Percentiles rank a stretch among this genome's conserved stretches.
Evolutionary conservation across 2,888 invertebrate species (phyloP).

Genomic region (Gandaritis pyraliata): DNA sequence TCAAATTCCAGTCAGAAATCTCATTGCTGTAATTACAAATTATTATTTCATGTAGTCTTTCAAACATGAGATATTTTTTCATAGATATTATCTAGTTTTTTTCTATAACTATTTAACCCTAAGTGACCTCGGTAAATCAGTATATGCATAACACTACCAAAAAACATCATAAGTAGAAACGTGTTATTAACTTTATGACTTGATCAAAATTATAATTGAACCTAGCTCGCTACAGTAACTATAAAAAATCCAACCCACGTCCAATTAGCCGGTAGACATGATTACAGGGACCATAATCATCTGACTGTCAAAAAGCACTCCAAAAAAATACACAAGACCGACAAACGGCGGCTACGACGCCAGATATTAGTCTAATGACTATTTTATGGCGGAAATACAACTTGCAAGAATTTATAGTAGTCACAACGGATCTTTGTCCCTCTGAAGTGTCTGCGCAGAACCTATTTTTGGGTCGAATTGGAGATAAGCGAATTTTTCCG

Average conservation of each 20-base stretch:
- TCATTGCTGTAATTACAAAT: too few species aligned
- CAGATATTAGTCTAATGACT: constrained; percentile 26
- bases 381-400: constrained; percentile 25
- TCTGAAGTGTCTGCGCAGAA: too few species aligned
- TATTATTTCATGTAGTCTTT: too few species aligned
- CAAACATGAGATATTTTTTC: too few species aligned
- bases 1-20: too few species aligned
- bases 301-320: constrained; percentile 42
- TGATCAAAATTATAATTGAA: constrained; percentile 37
- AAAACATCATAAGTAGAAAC: constrained; percentile 22
- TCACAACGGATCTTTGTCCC: too few species aligned
- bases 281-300: constrained; percentile 43
- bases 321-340: constrained; percentile 32
- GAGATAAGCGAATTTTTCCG: too few species aligned
- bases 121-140: constrained; percentile 15
- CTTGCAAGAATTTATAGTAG: too few species aligned
- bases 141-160: constrained; percentile 3
- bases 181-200: constrained; percentile 33
- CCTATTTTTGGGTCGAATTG: too few species aligned
- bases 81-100: too few species aligned
- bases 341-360: constrained; percentile 28
- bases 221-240: constrained; percentile 21
- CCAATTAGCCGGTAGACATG: constrained; percentile 50
- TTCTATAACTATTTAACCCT: neutral
- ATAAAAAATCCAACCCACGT: constrained; percentile 48